Evolutionary conservation across 2,888 invertebrate genomes (phyloP).

Genomic region (Cosmia trapezina): DNA sequence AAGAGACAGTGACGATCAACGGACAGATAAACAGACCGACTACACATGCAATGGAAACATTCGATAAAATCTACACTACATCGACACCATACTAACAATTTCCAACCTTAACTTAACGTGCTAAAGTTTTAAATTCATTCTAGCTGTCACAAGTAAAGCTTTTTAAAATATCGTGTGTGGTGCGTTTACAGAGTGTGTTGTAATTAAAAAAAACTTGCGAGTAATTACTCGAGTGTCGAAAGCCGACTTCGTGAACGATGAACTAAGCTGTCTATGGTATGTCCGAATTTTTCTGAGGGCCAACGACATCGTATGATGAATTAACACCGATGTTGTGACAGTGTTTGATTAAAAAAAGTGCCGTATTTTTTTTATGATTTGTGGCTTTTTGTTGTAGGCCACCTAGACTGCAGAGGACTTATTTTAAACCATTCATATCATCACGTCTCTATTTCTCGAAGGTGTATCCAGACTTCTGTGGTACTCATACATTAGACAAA

Average conservation of each 20-base stretch:
- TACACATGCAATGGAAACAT: conserved; percentile 71
- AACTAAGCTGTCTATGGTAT: conserved; percentile 66
- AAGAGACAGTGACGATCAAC: conserved; percentile 71
- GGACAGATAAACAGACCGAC: conserved; percentile 68
- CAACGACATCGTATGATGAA: conserved; percentile 67
- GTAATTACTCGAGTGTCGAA: conserved; percentile 68
- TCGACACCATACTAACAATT: conserved; percentile 28
- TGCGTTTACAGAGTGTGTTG: conserved; percentile 72
- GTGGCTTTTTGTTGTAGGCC: neutral
- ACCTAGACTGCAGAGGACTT: conserved; percentile 17
- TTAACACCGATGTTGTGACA: conserved; percentile 43
- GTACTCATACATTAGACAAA: neutral
- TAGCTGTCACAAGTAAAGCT: conserved; percentile 29
- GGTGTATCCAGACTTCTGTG: neutral
- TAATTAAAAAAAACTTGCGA: conserved; percentile 75
- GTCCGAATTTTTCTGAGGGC: conserved; percentile 73
- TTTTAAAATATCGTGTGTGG: conserved; percentile 66
- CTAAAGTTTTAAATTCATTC: conserved; percentile 10
- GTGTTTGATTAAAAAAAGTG: conserved; percentile 17
- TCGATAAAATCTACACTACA: conserved; percentile 70
- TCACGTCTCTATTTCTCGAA: neutral
- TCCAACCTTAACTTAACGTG: neutral
- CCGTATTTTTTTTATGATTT: conserved; percentile 10
- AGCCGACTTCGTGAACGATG: conserved; percentile 70
- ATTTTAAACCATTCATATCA: neutral